phyloP scores from a whole-genome alignment of 2,797 vertebrate genomes.

The Megaceryle alcyon region DNA sequence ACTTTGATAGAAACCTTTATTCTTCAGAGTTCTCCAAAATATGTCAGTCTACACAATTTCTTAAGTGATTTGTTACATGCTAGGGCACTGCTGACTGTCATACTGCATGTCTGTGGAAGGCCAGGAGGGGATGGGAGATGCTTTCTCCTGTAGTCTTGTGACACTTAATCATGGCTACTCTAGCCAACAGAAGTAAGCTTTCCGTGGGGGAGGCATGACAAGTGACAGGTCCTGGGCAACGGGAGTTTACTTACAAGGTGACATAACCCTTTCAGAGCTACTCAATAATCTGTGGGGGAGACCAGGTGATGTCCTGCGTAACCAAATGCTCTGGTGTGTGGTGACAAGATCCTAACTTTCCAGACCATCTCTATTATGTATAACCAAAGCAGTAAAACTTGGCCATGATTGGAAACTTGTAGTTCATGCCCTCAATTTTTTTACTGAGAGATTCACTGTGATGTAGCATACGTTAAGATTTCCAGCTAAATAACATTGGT shows the following conservation, averaged over 20 bases:
- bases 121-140: fast-evolving
- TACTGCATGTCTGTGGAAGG: fast-evolving
- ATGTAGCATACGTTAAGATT: not conserved
- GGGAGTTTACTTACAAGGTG: not conserved
- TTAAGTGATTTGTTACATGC: not conserved
- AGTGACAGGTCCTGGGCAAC: fast-evolving
- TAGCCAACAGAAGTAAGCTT: fast-evolving
- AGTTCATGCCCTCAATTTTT: not conserved
- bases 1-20: not conserved
- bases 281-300: fast-evolving
- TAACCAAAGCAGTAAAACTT: not conserved
- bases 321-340: fast-evolving
- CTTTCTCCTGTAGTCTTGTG: not conserved
- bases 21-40: not conserved
- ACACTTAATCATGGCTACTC: not conserved
- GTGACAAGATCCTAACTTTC: not conserved
- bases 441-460: not conserved
- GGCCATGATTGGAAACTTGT: not conserved
- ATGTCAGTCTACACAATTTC: not conserved
- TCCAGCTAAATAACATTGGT: constrained; percentile 27
- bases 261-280: not conserved
- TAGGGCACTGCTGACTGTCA: not conserved
- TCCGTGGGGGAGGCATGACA: fast-evolving
- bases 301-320: fast-evolving
- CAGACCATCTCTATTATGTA: not conserved